Percentiles rank a stretch among this genome's conserved stretches.
Conservation (phyloP, 2,888 invertebrate genomes). For the Xestobium rufovillosum region DNA sequence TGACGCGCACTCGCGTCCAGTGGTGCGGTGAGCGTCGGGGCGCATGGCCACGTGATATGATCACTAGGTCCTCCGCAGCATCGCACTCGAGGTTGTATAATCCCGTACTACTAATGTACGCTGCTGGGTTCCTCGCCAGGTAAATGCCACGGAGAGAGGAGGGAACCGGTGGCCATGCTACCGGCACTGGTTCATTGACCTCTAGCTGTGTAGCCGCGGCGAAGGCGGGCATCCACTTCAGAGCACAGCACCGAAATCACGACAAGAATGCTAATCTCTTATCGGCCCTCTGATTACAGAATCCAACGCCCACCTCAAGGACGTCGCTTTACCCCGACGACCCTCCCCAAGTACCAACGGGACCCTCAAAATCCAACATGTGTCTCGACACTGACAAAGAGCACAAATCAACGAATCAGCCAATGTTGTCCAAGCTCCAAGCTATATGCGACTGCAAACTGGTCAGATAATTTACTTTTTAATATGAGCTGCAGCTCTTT, state of each 20-base stretch:
- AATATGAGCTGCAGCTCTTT: too few species aligned
- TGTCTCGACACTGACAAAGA: too few species aligned
- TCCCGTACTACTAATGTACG: slow-evolving; percentile 38
- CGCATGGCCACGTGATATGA: slow-evolving; percentile 35
- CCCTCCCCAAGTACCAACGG: too few species aligned
- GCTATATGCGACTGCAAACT: too few species aligned
- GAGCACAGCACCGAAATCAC: slow-evolving; percentile 29
- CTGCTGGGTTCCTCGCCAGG: slow-evolving; percentile 40
- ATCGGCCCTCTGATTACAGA: too few species aligned
- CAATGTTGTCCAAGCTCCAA: too few species aligned
- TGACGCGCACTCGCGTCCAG: slow-evolving; percentile 28
- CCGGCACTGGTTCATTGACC: slow-evolving; percentile 45
- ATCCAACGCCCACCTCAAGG: background rate
- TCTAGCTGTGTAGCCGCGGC: slow-evolving; percentile 43
- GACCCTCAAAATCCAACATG: too few species aligned
- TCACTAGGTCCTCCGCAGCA: slow-evolving; percentile 32
- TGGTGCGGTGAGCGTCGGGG: slow-evolving; percentile 27
- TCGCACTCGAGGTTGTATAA: slow-evolving; percentile 37
- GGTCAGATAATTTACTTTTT: too few species aligned
- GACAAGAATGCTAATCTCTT: slow-evolving; percentile 34
- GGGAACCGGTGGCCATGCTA: slow-evolving; percentile 38
- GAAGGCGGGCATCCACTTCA: slow-evolving; percentile 19
- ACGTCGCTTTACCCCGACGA: too few species aligned
- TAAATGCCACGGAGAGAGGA: slow-evolving; percentile 34
- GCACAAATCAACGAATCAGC: too few species aligned